Evolutionary conservation across 2,888 invertebrate species (phyloP).

Genomic region (Hesperia comma): DNA sequence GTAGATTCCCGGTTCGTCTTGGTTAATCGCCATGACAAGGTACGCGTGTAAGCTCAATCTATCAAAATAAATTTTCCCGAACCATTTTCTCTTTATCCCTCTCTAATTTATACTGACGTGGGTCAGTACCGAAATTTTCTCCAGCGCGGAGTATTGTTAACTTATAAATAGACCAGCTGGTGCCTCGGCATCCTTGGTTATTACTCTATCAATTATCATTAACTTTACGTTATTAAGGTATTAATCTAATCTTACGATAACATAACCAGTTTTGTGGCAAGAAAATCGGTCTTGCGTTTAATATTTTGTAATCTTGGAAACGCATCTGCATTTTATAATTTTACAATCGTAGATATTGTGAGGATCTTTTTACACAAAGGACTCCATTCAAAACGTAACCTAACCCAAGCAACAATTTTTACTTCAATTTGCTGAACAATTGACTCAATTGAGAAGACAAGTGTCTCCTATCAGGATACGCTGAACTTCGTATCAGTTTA

Average conservation of each 20-base stretch:
- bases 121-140: slow-evolving; percentile 23
- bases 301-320: no score
- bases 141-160: slow-evolving; percentile 14
- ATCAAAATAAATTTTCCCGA: slow-evolving; percentile 19
- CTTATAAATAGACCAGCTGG: slow-evolving; percentile 20
- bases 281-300: no score
- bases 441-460: no score
- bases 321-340: no score
- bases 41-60: slow-evolving; percentile 3
- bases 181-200: neutral
- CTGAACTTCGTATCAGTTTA: no score
- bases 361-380: no score
- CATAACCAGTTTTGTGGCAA: no score
- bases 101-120: slow-evolving; percentile 27
- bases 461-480: no score
- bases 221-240: neutral
- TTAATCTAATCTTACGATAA: neutral
- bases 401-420: no score
- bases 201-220: slow-evolving; percentile 13
- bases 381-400: no score
- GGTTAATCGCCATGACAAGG: neutral
- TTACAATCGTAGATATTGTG: no score
- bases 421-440: no score
- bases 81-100: slow-evolving; percentile 24
- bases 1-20: neutral